phyloP scores from a whole-genome alignment of 2,888 invertebrate genomes.

The Mesorhabditis spiculigera region DNA sequence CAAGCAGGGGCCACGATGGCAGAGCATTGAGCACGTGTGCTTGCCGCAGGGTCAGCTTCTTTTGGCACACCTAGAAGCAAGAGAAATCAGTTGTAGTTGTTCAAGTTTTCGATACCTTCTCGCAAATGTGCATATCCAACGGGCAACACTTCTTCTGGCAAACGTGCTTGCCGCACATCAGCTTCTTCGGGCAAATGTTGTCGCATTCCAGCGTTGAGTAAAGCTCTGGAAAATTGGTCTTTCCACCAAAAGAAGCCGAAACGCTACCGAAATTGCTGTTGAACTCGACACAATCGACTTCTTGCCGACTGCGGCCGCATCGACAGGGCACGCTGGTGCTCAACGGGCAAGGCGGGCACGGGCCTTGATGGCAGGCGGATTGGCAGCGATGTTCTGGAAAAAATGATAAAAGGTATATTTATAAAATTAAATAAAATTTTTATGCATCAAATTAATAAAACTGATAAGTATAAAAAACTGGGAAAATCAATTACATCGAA shows the following conservation, averaged over 20 bases:
- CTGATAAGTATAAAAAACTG: too few species aligned
- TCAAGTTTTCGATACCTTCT: too few species aligned
- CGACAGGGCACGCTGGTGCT: conserved; percentile 77
- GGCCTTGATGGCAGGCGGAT: conserved; percentile 70
- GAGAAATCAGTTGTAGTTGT: too few species aligned
- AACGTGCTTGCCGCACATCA: conserved; percentile 76
- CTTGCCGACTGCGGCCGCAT: conserved; percentile 71
- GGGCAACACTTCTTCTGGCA: conserved; percentile 69
- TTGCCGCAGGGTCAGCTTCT: conserved; percentile 79
- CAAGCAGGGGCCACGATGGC: conserved; percentile 81
- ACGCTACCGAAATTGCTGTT: too few species aligned
- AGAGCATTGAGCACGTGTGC: conserved; percentile 81
- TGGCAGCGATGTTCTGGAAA: conserved; percentile 68
- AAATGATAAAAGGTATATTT: too few species aligned
- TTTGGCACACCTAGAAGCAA: conserved; percentile 66
- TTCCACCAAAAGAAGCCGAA: background rate
- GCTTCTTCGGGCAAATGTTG: too few species aligned
- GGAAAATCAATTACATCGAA: too few species aligned
- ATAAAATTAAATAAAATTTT: too few species aligned
- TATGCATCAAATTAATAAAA: too few species aligned
- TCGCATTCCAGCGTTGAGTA: too few species aligned
- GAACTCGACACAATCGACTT: conserved; percentile 55
- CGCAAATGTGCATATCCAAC: background rate
- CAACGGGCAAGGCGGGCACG: conserved; percentile 76
- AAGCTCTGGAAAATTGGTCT: background rate